phyloP scores from a whole-genome alignment of 2,888 invertebrate species.

The Rhingia rostrata region DNA sequence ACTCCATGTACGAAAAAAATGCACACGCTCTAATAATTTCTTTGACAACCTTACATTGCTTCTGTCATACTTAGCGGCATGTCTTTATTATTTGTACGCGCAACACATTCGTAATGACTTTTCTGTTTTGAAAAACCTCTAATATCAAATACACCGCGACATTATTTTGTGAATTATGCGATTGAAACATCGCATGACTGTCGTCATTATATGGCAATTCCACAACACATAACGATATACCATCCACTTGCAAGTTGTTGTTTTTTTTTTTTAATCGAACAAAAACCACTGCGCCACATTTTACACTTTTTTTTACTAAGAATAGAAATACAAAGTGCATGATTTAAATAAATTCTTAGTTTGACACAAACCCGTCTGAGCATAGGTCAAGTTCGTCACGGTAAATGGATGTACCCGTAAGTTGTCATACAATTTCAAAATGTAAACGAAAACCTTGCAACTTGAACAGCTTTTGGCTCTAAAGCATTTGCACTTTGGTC shows the following conservation, averaged over 20 bases:
- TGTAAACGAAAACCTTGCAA: slow-evolving; percentile 3
- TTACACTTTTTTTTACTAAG: not conserved
- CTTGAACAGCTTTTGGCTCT: not conserved
- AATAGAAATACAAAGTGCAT: not conserved
- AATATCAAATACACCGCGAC: not conserved
- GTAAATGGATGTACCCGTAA: not conserved
- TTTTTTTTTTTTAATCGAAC: not conserved
- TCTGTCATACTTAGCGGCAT: not conserved
- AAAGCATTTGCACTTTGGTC: slow-evolving; percentile 15
- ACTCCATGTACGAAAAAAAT: not conserved
- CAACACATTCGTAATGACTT: not conserved
- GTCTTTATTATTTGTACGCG: not conserved
- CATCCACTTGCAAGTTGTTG: not conserved
- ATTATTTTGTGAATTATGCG: not conserved
- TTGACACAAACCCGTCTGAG: not conserved
- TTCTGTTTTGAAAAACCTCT: not conserved
- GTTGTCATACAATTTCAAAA: not conserved
- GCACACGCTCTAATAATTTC: not conserved
- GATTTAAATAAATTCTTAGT: slow-evolving; percentile 1
- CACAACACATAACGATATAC: not conserved
- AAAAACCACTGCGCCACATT: not conserved
- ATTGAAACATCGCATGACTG: slow-evolving; percentile 13
- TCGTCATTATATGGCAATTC: not conserved
- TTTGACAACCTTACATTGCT: not conserved
- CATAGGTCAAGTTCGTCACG: not conserved